These are phyloP conservation scores for Sturnus vulgaris DNA, from an alignment of 2,113 vertebrate species.

Conservation along the genomic window DNA sequence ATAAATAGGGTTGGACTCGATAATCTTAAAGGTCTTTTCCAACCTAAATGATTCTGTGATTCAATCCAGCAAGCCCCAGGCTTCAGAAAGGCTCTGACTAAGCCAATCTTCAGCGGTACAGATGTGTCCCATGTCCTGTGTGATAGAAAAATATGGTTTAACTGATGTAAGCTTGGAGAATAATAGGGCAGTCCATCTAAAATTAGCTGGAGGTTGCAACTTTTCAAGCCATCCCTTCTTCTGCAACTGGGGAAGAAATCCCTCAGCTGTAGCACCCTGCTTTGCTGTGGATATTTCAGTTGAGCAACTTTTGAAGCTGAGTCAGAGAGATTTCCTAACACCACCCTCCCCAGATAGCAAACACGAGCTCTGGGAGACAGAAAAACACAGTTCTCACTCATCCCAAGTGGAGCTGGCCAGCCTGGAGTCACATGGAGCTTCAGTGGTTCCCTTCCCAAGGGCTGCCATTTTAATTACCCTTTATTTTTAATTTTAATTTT, in stretches of 20 bases:
- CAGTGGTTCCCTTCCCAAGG: not conserved
- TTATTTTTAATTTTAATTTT: no score
- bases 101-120: not conserved
- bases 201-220: not conserved
- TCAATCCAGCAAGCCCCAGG: not conserved
- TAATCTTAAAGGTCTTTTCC: not conserved
- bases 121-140: not conserved
- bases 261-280: not conserved
- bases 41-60: not conserved
- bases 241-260: not conserved
- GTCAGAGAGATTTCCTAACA: constrained; percentile 52
- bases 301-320: constrained; percentile 26
- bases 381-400: not conserved
- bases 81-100: not conserved
- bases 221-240: not conserved
- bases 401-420: not conserved
- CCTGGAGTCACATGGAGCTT: not conserved
- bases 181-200: not conserved
- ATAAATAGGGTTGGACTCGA: not conserved
- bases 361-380: not conserved
- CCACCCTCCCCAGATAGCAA: not conserved
- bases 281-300: not conserved
- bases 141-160: not conserved
- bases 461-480: not conserved
- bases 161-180: not conserved